Conservation (phyloP, 2,113 vertebrate species). For the Cyanoramphus novaezelandiae region DNA sequence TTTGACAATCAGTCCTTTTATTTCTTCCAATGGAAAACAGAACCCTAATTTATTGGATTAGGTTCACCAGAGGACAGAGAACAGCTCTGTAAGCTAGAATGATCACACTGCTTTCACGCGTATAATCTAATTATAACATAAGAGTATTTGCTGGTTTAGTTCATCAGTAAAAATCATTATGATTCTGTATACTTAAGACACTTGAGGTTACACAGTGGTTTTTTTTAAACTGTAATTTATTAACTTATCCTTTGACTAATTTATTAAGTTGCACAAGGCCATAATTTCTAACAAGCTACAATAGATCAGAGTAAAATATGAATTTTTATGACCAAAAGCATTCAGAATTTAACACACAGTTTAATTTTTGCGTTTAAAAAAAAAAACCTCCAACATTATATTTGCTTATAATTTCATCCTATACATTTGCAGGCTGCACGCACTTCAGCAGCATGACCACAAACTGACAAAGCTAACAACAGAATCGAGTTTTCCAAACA, state of each 20-base stretch:
- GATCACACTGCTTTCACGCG: slow-evolving; percentile 32
- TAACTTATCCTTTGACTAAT: neutral
- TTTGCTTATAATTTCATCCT: neutral
- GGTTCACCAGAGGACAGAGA: slow-evolving; percentile 70
- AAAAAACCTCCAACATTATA: neutral
- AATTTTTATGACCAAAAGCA: neutral
- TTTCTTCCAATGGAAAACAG: slow-evolving; percentile 65
- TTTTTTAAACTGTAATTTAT: neutral
- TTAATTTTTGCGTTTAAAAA: neutral
- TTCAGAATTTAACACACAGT: neutral
- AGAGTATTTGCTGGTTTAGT: neutral
- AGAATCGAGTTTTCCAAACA: neutral
- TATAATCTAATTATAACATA: slow-evolving; percentile 41
- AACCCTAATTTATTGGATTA: slow-evolving; percentile 62
- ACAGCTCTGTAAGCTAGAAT: slow-evolving; percentile 35
- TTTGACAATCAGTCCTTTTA: slow-evolving; percentile 52
- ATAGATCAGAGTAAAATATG: neutral
- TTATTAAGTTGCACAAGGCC: neutral
- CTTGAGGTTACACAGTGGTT: neutral
- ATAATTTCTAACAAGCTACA: neutral
- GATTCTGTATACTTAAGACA: neutral
- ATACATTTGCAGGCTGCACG: neutral
- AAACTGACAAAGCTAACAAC: neutral
- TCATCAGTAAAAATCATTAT: neutral
- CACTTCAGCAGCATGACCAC: neutral